Conservation (phyloP, 2,888 invertebrate genomes). For the Saturnia pavonia region DNA sequence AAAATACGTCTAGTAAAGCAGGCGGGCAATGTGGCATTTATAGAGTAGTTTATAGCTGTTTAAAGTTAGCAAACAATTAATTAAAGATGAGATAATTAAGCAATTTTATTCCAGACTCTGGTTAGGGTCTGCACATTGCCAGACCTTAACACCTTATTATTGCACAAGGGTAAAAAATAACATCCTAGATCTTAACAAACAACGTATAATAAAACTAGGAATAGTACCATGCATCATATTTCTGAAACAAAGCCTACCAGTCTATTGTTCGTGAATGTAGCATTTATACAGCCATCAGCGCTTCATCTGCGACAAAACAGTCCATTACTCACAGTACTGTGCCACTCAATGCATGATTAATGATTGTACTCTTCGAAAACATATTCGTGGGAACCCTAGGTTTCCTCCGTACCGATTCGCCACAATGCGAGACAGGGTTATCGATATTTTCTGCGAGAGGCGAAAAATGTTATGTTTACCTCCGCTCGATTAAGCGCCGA, state of each 20-base stretch:
- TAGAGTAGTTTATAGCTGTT: too few species aligned
- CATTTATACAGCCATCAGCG: slow-evolving; percentile 52
- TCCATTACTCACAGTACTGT: slow-evolving; percentile 69
- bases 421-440: slow-evolving; percentile 58
- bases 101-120: too few species aligned
- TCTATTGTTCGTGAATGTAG: slow-evolving; percentile 48
- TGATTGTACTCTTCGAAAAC: slow-evolving; percentile 64
- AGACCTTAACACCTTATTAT: too few species aligned
- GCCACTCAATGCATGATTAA: slow-evolving; percentile 77
- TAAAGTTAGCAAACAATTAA: too few species aligned
- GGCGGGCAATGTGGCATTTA: too few species aligned
- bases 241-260: slow-evolving; percentile 55
- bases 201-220: slow-evolving; percentile 39
- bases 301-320: slow-evolving; percentile 63
- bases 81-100: too few species aligned
- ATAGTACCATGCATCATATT: slow-evolving; percentile 17
- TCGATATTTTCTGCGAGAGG: slow-evolving; percentile 69
- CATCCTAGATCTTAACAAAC: too few species aligned
- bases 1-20: too few species aligned
- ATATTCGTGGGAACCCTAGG: slow-evolving; percentile 68
- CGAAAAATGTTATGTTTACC: slow-evolving; percentile 78
- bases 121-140: too few species aligned
- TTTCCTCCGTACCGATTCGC: slow-evolving; percentile 49
- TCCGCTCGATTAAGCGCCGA: slow-evolving; percentile 75
- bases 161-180: too few species aligned